These are phyloP conservation scores for Tethya wilhelma DNA, from an alignment of 37 sponge, comb jelly and placozoan species.

Conservation along the genomic window DNA sequence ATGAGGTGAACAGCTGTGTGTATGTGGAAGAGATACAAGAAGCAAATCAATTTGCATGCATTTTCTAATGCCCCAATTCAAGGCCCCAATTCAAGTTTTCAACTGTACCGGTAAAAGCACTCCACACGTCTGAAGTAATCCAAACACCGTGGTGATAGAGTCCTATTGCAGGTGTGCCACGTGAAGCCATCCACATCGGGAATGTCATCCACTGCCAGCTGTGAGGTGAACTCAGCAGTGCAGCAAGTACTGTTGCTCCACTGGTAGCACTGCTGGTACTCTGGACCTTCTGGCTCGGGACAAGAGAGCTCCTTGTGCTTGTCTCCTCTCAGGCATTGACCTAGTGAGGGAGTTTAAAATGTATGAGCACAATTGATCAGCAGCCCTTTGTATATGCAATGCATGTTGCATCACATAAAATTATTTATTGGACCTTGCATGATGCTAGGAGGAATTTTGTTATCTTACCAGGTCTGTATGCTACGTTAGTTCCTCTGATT, in stretches of 20 bases:
- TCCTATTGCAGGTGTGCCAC: constrained; percentile 65
- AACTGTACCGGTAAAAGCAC: constrained; percentile 77
- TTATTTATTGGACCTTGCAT: too few relatives aligned
- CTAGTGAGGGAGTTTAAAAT: too few relatives aligned
- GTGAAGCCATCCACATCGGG: constrained; percentile 72
- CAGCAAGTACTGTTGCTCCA: constrained; percentile 68
- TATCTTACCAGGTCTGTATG: too few relatives aligned
- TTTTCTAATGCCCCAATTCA: too few relatives aligned
- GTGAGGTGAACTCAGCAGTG: constrained; percentile 74
- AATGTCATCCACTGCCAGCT: constrained; percentile 44
- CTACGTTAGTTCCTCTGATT: too few relatives aligned
- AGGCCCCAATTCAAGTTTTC: too few relatives aligned
- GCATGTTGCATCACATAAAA: too few relatives aligned
- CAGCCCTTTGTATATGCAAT: too few relatives aligned
- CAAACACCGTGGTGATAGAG: constrained; percentile 49
- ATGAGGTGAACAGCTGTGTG: constrained; percentile 69
- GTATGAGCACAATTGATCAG: too few relatives aligned
- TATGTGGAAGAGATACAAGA: too few relatives aligned
- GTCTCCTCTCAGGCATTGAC: constrained; percentile 47
- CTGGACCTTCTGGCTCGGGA: constrained; percentile 38
- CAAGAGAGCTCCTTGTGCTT: constrained; percentile 55
- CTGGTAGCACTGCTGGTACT: constrained; percentile 55
- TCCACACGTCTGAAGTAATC: constrained; percentile 62
- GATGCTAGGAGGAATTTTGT: too few relatives aligned
- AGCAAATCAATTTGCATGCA: too few relatives aligned